Evolutionary conservation across 1,140 invertebrate genomes (phyloP).

Genomic region (Ips typographus): DNA sequence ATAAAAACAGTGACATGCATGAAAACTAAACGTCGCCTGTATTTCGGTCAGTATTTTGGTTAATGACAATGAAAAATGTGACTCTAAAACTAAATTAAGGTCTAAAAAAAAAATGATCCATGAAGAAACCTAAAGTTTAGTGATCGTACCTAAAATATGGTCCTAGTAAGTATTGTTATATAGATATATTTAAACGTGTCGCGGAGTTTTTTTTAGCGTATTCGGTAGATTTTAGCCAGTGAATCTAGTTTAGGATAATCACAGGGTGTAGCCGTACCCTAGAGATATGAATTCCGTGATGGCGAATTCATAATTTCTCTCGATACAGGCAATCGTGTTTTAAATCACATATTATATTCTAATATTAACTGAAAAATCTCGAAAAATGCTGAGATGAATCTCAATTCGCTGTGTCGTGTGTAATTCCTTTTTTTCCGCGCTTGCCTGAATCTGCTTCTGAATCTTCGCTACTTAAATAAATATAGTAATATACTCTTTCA

Average conservation of each 20-base stretch:
- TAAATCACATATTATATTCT: not conserved
- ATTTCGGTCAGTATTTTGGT: conserved; percentile 30
- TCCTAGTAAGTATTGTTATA: conserved; percentile 48
- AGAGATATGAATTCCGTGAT: conserved; percentile 45
- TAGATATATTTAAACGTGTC: conserved; percentile 31
- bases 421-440: conserved; percentile 22
- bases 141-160: conserved; percentile 40
- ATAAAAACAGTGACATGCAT: not conserved
- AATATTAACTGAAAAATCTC: conserved; percentile 10
- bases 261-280: conserved; percentile 54
- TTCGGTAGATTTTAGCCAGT: conserved; percentile 48
- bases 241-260: conserved; percentile 51
- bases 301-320: conserved; percentile 39
- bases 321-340: conserved; percentile 40
- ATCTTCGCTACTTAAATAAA: conserved; percentile 16
- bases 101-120: conserved; percentile 28
- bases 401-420: conserved; percentile 13
- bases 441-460: conserved; percentile 33
- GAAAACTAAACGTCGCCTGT: not conserved
- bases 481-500: conserved; percentile 18
- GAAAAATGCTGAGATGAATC: conserved; percentile 23
- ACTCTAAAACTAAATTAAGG: conserved; percentile 16
- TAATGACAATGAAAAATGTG: conserved; percentile 16
- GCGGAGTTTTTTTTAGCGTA: conserved; percentile 44
- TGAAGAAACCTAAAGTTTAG: conserved; percentile 41